Evolutionary conservation across 1,140 invertebrate genomes (phyloP), one percentile per base, ranked within the genome.

Genomic region (Goniozus legneri): DNA sequence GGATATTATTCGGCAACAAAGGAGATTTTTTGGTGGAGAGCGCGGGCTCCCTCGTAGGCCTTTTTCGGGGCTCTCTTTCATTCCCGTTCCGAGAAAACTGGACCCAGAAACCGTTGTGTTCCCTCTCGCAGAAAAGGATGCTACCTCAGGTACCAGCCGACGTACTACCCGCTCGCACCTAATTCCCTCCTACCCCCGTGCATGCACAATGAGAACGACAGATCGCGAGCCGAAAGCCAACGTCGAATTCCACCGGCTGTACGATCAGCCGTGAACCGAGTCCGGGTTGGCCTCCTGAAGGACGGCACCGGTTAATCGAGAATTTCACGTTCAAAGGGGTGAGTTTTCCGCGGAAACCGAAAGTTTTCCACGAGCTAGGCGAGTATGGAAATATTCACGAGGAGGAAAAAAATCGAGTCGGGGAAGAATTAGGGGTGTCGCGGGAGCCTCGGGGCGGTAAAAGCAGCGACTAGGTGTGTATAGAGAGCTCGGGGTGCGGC

Each of bases 321-420:
- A 27, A 27, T 6, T 6, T 27, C 24, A 10, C 4, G 24, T 10
- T 27, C 4, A 27, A 27, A 27, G 10, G 24, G 10, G 10, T 27
- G 4, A 10, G 24, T 4, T 4, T 27, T 6, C 10, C 24, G 24
- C 24, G 4, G 24, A 27, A 10, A 27, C 24, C 24, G n/a, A n/a
- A n/a, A n/a, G n/a, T n/a, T n/a, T n/a, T n/a, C n/a, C n/a, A n/a
- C n/a, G n/a, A n/a, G n/a, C n/a, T n/a, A n/a, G 40, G 41, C 37
- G 47, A 27, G 32, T 50, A 50, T 50, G 21, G 43, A 31, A 41
- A 44, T 24, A 39, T 19, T 42, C 21, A 41, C 39, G 24, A 39
- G 21, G 13, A 50, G 43, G 48, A 56, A 53, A 48, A 60, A 58
- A 61, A 62, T 62, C 55, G 58, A 58, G 54, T 46, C 52, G 52